Conservation (phyloP, 2,888 invertebrate species). For the Odontocolon sp. region DNA sequence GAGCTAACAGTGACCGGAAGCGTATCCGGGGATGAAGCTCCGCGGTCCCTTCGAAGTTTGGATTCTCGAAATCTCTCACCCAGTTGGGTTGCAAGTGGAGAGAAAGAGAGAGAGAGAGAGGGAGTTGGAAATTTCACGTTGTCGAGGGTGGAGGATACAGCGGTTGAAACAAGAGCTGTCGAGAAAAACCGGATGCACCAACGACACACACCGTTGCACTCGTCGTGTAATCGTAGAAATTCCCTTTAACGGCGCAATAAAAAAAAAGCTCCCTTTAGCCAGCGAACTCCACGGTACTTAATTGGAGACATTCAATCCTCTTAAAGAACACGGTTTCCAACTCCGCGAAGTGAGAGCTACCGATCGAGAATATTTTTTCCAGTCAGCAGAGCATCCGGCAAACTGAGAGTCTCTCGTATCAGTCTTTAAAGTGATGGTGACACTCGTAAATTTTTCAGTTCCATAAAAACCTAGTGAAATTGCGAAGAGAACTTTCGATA, state of each 20-base stretch:
- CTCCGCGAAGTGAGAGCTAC: neutral
- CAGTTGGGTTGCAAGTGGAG: neutral
- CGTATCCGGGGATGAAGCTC: slow-evolving; percentile 48
- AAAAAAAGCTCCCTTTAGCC: slow-evolving; percentile 20
- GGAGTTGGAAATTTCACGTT: too few relatives aligned
- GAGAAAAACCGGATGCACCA: slow-evolving; percentile 13
- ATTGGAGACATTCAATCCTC: slow-evolving; percentile 54
- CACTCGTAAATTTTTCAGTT: too few relatives aligned
- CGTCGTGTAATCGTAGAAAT: slow-evolving; percentile 13
- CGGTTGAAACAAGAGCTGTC: too few relatives aligned
- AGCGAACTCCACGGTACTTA: slow-evolving; percentile 27
- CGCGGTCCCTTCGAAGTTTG: slow-evolving; percentile 3
- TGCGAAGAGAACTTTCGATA: too few relatives aligned
- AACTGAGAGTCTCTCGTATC: too few relatives aligned
- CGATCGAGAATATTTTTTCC: neutral
- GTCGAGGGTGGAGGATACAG: too few relatives aligned
- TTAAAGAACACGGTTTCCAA: slow-evolving; percentile 11
- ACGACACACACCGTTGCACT: slow-evolving; percentile 3
- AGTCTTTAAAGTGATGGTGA: too few relatives aligned
- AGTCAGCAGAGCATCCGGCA: neutral
- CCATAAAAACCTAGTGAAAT: too few relatives aligned
- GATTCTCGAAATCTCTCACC: slow-evolving; percentile 19
- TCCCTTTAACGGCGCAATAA: slow-evolving; percentile 38
- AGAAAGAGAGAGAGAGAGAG: too few relatives aligned
- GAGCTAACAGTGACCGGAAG: slow-evolving; percentile 54